Evolutionary conservation across 1,140 invertebrate genomes (phyloP).

Genomic region (Anastrepha obliqua): DNA sequence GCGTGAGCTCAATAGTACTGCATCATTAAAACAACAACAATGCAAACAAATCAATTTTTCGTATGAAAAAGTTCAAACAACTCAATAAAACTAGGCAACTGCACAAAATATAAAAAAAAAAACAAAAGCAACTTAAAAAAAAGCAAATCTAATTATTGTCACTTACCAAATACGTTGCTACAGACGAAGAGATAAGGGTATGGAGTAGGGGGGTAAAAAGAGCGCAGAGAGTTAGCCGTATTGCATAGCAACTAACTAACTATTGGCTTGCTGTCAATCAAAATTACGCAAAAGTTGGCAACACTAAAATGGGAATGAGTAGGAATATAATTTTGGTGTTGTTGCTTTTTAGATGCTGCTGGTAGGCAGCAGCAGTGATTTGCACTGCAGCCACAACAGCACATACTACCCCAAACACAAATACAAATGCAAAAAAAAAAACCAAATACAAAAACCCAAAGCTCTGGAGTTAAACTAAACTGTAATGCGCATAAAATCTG

Average conservation of each 20-base stretch:
- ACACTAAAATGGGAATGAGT: background rate
- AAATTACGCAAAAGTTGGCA: conserved; percentile 38
- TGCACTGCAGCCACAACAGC: background rate
- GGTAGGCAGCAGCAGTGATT: background rate
- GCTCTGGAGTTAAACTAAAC: background rate
- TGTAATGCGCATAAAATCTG: conserved; percentile 20
- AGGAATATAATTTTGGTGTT: background rate
- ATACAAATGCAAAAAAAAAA: background rate
- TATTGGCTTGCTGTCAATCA: conserved; percentile 28
- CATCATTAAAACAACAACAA: too few species aligned
- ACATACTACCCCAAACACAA: background rate
- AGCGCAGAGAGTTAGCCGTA: background rate
- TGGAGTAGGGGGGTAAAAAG: background rate
- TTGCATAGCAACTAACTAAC: conserved; percentile 21
- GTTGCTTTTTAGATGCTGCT: background rate
- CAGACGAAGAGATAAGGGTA: background rate
- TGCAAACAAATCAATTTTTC: too few species aligned
- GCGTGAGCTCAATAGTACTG: too few species aligned
- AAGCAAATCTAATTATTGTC: background rate
- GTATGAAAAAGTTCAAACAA: too few species aligned
- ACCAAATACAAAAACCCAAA: background rate
- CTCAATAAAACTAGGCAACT: background rate
- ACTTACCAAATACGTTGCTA: background rate
- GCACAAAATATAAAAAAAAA: background rate
- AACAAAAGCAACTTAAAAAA: background rate